phyloP scores from a whole-genome alignment of 2,113 vertebrate genomes.

The Elephantulus edwardii region DNA sequence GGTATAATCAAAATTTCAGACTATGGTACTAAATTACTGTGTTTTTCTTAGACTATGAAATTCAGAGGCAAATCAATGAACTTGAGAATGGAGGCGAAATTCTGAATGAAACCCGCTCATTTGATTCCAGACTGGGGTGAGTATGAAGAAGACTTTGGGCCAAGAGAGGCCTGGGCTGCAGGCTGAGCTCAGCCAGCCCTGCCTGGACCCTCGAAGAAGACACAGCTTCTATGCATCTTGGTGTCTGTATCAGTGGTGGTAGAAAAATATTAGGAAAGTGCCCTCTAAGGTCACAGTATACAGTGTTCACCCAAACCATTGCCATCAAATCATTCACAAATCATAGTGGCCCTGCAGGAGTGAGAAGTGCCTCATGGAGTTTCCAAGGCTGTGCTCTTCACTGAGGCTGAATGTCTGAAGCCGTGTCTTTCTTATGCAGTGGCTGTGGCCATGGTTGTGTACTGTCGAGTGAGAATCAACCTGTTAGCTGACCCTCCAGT shows the following conservation, averaged over 20 bases:
- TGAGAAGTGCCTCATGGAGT: neutral
- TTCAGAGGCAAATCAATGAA: constrained; percentile 93
- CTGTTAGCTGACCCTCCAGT: too few relatives aligned
- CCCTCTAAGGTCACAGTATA: neutral
- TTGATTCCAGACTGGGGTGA: constrained; percentile 95
- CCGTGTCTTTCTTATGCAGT: neutral
- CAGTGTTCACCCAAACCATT: neutral
- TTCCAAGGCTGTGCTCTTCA: neutral
- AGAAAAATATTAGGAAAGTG: neutral
- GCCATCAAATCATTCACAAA: neutral
- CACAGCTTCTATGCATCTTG: neutral
- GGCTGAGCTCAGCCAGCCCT: neutral
- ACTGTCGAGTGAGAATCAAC: too few relatives aligned
- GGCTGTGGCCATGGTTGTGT: too few relatives aligned
- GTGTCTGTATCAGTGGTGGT: neutral
- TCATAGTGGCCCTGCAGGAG: neutral
- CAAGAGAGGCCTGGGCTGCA: neutral
- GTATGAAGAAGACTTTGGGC: constrained; percentile 59
- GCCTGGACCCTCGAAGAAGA: neutral
- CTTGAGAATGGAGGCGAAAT: constrained; percentile 90
- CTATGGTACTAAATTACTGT: constrained; percentile 57
- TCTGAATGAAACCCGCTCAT: constrained; percentile 95
- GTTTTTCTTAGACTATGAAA: constrained; percentile 94
- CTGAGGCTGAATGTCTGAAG: neutral
- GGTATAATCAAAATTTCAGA: constrained; percentile 64